Conservation (phyloP, 2,113 vertebrate species). For the Oriolus oriolus region DNA sequence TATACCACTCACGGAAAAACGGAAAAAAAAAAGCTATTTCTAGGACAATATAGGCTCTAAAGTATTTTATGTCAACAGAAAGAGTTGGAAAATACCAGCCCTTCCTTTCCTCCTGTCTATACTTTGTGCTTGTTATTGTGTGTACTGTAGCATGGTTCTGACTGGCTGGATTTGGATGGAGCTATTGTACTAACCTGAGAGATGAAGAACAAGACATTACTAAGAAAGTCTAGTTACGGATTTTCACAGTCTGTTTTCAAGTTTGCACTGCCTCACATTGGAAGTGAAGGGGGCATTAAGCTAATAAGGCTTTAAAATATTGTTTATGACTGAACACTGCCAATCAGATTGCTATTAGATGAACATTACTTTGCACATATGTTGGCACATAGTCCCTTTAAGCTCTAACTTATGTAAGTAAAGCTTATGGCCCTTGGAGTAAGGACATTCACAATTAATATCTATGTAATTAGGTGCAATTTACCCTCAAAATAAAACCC, state of each 20-base stretch:
- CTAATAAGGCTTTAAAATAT: background rate
- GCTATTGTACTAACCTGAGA: background rate
- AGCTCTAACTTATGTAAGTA: background rate
- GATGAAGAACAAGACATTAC: background rate
- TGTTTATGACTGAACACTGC: background rate
- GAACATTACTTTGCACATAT: background rate
- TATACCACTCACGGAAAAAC: background rate
- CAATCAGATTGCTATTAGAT: background rate
- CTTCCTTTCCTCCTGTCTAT: background rate
- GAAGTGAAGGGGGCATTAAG: background rate
- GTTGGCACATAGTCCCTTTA: background rate
- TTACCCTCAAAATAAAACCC: background rate
- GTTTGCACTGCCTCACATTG: background rate
- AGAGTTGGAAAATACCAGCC: background rate
- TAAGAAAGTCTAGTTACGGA: background rate
- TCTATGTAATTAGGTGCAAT: background rate
- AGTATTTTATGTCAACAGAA: background rate
- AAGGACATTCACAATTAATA: background rate
- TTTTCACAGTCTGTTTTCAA: background rate
- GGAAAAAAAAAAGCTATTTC: background rate
- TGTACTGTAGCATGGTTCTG: slow-evolving; percentile 11
- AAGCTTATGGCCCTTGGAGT: background rate
- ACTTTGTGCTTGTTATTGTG: background rate
- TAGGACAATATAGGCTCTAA: background rate
- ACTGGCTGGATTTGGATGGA: background rate